Percentiles rank a stretch among this genome's conserved stretches.
These are phyloP conservation scores for Synaphobranchus kaupii DNA, from an alignment of 2,797 vertebrate genomes.

Conservation along the genomic window DNA sequence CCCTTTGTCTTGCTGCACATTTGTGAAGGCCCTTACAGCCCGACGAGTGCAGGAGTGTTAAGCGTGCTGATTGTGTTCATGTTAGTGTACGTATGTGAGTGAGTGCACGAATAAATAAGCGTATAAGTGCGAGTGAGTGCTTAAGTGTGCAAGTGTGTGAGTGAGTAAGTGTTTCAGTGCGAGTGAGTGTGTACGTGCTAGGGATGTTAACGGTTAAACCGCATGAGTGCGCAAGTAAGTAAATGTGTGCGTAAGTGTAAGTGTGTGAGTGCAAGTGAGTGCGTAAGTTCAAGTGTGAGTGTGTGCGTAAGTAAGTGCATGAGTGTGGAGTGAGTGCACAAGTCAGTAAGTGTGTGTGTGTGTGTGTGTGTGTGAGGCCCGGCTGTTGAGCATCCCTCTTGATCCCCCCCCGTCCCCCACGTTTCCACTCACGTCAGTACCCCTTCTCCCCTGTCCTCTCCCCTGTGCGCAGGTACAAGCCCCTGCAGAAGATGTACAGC, in stretches of 20 bases:
- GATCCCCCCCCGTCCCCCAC: background rate
- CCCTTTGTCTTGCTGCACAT: background rate
- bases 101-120: too few species aligned
- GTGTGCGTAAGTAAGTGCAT: too few species aligned
- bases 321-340: background rate
- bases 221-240: too few species aligned
- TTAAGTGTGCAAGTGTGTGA: background rate
- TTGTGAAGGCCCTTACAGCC: background rate
- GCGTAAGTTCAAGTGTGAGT: too few species aligned
- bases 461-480: slow-evolving; percentile 80
- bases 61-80: background rate
- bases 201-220: too few species aligned
- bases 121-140: too few species aligned
- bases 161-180: too few species aligned
- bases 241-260: too few species aligned
- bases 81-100: background rate
- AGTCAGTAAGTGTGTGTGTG: too few species aligned
- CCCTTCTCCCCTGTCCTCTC: slow-evolving; percentile 11
- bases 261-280: too few species aligned
- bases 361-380: too few species aligned
- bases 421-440: slow-evolving; percentile 18
- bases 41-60: background rate
- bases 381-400: background rate
- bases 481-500: slow-evolving; percentile 89
- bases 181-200: too few species aligned